phyloP scores from a whole-genome alignment of 2,888 invertebrate species.

The Andrena fulva region DNA sequence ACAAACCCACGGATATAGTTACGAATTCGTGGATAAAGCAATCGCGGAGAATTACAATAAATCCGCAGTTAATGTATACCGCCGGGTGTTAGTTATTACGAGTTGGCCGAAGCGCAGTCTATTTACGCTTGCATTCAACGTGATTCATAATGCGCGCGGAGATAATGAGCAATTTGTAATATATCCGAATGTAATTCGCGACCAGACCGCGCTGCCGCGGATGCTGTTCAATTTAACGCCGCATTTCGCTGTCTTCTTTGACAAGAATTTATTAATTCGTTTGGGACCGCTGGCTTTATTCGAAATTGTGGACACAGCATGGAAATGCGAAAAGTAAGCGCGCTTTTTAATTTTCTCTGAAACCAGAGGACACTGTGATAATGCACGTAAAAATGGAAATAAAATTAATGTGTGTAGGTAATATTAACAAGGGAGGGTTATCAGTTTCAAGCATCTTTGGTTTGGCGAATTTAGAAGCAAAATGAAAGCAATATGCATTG shows the following conservation, averaged over 20 bases:
- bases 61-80: slow-evolving; percentile 80
- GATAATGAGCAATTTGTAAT: slow-evolving; percentile 83
- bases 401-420: too few relatives aligned
- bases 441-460: too few relatives aligned
- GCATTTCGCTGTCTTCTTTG: slow-evolving; percentile 40
- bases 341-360: neutral
- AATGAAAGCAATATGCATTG: too few relatives aligned
- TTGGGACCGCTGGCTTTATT: slow-evolving; percentile 13
- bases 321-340: neutral
- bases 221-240: slow-evolving; percentile 65
- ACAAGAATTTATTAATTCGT: slow-evolving; percentile 58
- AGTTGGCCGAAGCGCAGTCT: slow-evolving; percentile 78
- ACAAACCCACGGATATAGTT: slow-evolving; percentile 68
- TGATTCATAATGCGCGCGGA: slow-evolving; percentile 80
- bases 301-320: neutral
- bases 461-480: too few relatives aligned
- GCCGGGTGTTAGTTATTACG: slow-evolving; percentile 80
- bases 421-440: too few relatives aligned
- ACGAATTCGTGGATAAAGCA: slow-evolving; percentile 80
- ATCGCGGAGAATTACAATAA: slow-evolving; percentile 84
- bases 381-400: too few relatives aligned
- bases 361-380: too few relatives aligned
- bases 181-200: slow-evolving; percentile 76
- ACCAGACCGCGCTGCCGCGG: slow-evolving; percentile 53
- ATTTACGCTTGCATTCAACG: slow-evolving; percentile 78